Evolutionary conservation across 2,113 vertebrate species (phyloP).

Genomic region (Psittacara wagleri): DNA sequence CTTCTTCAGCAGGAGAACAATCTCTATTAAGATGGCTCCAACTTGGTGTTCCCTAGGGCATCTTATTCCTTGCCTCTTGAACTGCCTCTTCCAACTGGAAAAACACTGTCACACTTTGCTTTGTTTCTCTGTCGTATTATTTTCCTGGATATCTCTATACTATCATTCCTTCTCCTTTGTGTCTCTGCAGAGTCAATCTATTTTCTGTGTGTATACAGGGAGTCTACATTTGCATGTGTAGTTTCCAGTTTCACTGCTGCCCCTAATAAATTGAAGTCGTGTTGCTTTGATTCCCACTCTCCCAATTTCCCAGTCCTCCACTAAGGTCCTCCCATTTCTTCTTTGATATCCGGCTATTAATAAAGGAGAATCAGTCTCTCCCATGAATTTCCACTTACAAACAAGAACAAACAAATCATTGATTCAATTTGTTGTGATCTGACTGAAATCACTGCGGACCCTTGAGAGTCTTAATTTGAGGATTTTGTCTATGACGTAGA

Average conservation of each 20-base stretch:
- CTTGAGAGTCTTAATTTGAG: background rate
- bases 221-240: background rate
- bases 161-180: background rate
- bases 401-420: background rate
- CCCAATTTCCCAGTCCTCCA: background rate
- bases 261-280: background rate
- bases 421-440: constrained; percentile 6
- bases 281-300: background rate
- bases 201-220: accelerated
- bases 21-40: background rate
- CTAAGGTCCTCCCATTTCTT: background rate
- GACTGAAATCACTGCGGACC: background rate
- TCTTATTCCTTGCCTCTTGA: background rate
- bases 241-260: background rate
- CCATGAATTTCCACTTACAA: background rate
- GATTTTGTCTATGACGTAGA: background rate
- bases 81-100: background rate
- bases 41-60: background rate
- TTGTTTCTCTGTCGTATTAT: background rate
- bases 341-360: background rate
- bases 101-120: background rate
- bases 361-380: background rate
- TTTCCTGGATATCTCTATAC: background rate
- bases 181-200: background rate
- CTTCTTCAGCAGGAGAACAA: background rate